These are phyloP conservation scores for Tenualosa ilisha DNA, from an alignment of 2,797 vertebrate species.

Conservation along the genomic window DNA sequence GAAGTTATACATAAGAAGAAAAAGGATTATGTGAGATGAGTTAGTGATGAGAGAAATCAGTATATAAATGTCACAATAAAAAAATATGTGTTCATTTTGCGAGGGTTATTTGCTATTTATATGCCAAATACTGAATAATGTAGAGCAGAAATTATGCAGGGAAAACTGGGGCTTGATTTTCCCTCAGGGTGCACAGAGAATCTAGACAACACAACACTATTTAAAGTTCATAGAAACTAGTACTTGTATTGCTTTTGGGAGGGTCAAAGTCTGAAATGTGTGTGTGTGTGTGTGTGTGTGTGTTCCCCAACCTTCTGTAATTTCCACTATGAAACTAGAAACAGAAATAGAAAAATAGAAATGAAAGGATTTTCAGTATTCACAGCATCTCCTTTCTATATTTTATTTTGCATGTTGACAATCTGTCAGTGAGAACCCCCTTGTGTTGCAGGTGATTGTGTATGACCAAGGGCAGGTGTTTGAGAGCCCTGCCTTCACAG, in stretches of 20 bases:
- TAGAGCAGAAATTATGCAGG: neutral
- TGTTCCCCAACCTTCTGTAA: no score
- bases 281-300: no score
- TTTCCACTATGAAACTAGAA: neutral
- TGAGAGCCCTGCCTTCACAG: slow-evolving; percentile 73
- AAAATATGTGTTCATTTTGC: neutral
- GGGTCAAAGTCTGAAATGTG: neutral
- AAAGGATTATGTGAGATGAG: no score
- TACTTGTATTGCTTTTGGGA: neutral
- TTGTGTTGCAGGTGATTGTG: slow-evolving; percentile 73
- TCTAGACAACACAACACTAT: neutral
- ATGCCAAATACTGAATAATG: neutral
- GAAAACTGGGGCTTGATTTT: neutral
- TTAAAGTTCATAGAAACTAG: neutral
- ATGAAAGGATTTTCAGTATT: no score
- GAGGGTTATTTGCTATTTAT: neutral
- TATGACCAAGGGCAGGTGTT: slow-evolving; percentile 81
- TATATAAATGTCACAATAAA: neutral
- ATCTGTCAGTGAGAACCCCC: neutral
- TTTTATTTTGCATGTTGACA: neutral
- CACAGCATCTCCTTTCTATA: no score
- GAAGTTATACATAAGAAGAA: no score
- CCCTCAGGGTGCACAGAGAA: neutral
- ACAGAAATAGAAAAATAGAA: neutral
- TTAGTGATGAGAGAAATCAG: no score